Evolutionary conservation across 2,113 vertebrate genomes (phyloP).

Genomic region (Hydrolagus affinis): DNA sequence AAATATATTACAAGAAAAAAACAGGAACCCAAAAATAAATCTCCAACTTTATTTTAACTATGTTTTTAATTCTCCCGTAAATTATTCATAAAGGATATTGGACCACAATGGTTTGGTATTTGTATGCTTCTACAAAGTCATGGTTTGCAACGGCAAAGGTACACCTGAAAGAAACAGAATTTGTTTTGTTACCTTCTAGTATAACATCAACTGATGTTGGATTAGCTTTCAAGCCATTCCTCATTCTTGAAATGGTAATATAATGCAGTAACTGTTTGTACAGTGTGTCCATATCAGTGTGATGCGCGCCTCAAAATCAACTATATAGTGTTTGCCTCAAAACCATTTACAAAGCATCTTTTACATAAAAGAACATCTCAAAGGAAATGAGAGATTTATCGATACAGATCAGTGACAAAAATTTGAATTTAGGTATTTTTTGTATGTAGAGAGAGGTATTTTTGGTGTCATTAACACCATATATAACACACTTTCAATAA

Average conservation of each 20-base stretch:
- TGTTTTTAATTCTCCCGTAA: neutral
- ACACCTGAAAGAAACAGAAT: conserved; percentile 63
- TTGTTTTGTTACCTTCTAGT: neutral
- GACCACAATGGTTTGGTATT: conserved; percentile 88
- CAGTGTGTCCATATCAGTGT: neutral
- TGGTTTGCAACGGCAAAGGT: conserved; percentile 83
- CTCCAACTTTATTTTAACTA: neutral
- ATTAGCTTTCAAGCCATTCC: neutral
- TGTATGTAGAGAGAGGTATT: too few species aligned
- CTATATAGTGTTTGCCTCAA: too few species aligned
- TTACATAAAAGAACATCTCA: too few species aligned
- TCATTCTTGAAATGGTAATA: neutral
- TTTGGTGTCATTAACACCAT: too few species aligned
- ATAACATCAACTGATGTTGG: neutral
- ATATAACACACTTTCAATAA: too few species aligned
- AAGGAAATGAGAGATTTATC: too few species aligned
- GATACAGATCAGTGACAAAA: too few species aligned
- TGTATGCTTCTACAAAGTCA: conserved; percentile 93
- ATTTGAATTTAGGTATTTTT: too few species aligned
- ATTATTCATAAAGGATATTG: conserved; percentile 81
- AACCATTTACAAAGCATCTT: too few species aligned
- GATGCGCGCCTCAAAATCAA: too few species aligned
- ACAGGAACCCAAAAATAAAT: neutral
- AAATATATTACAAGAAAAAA: neutral
- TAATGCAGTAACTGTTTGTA: too few species aligned